Percentiles rank a stretch among this genome's conserved stretches.
Evolutionary conservation across 2,113 vertebrate genomes (phyloP).

Genomic region (Oreocharis arfaki): DNA sequence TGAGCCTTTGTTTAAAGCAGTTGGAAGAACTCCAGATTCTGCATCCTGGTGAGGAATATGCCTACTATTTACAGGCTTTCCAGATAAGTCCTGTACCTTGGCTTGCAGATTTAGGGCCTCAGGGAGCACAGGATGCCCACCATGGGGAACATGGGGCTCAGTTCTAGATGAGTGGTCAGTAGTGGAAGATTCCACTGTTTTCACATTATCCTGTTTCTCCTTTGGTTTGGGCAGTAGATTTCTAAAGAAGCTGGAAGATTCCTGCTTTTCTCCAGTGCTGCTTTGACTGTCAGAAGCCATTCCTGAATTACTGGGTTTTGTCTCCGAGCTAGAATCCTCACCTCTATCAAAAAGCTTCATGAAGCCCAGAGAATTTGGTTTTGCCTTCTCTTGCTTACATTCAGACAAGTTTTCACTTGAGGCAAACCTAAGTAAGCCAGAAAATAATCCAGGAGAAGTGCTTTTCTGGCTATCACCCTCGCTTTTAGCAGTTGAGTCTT

Average conservation of each 20-base stretch:
- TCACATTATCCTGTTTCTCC: constrained; percentile 40
- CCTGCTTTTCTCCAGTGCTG: constrained; percentile 32
- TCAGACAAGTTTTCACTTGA: constrained; percentile 61
- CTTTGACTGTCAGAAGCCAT: constrained; percentile 6
- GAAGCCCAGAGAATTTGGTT: constrained; percentile 39
- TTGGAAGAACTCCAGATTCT: not conserved
- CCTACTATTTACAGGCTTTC: constrained; percentile 13
- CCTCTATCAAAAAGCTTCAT: constrained; percentile 52
- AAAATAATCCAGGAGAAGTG: constrained; percentile 59
- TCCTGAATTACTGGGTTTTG: not conserved
- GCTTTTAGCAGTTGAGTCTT: constrained; percentile 41
- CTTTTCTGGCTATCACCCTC: constrained; percentile 32
- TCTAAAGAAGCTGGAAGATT: constrained; percentile 45
- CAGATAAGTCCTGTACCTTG: constrained; percentile 30
- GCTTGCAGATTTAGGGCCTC: not conserved
- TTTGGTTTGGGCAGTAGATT: constrained; percentile 44
- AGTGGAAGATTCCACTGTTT: not conserved
- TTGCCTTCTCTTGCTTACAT: constrained; percentile 51
- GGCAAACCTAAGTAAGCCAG: constrained; percentile 68
- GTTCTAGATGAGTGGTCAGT: not conserved
- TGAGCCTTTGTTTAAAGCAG: constrained; percentile 2
- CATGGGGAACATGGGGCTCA: not conserved
- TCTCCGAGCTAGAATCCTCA: not conserved
- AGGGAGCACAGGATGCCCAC: not conserved
- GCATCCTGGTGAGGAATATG: not conserved